phyloP scores from a whole-genome alignment of 2,797 vertebrate species.

The Yasuhikotakia modesta region DNA sequence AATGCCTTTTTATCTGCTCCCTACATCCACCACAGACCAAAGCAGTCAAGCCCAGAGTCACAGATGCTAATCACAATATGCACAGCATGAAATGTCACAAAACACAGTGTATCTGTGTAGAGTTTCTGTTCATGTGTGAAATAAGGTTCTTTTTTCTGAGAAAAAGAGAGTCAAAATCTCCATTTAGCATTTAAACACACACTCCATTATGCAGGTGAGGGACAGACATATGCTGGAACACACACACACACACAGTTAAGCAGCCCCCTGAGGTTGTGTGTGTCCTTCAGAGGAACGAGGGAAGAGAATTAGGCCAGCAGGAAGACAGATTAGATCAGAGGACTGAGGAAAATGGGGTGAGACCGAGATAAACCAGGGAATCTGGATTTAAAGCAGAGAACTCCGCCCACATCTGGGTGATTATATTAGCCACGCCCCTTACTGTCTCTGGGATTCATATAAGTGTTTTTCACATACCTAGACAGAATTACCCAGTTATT shows the following conservation, averaged over 20 bases:
- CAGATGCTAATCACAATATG: background rate
- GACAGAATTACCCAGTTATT: too few relatives aligned
- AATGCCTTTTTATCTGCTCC: background rate
- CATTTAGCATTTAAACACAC: slow-evolving; percentile 46
- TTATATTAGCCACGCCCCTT: background rate
- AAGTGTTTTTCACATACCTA: background rate
- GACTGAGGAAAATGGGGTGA: slow-evolving; percentile 12
- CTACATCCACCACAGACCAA: background rate
- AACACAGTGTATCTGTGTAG: too few relatives aligned
- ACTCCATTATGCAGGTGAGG: slow-evolving; percentile 35
- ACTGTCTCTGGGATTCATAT: background rate
- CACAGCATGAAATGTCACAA: background rate
- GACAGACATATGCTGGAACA: slow-evolving; percentile 33
- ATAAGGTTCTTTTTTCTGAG: too few relatives aligned
- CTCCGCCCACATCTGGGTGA: background rate
- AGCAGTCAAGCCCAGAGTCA: background rate
- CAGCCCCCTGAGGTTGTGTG: slow-evolving; percentile 46
- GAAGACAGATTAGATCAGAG: slow-evolving; percentile 53
- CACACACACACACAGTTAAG: slow-evolving; percentile 20
- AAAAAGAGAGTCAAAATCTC: slow-evolving; percentile 27
- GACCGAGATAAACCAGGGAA: background rate
- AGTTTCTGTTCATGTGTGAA: too few relatives aligned
- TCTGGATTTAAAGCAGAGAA: background rate
- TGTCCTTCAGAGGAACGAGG: slow-evolving; percentile 66
- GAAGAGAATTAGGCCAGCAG: slow-evolving; percentile 70